Percentiles rank a stretch among this genome's conserved stretches.
Conservation (phyloP, 2,113 vertebrate genomes). For the Gulo gulo region DNA sequence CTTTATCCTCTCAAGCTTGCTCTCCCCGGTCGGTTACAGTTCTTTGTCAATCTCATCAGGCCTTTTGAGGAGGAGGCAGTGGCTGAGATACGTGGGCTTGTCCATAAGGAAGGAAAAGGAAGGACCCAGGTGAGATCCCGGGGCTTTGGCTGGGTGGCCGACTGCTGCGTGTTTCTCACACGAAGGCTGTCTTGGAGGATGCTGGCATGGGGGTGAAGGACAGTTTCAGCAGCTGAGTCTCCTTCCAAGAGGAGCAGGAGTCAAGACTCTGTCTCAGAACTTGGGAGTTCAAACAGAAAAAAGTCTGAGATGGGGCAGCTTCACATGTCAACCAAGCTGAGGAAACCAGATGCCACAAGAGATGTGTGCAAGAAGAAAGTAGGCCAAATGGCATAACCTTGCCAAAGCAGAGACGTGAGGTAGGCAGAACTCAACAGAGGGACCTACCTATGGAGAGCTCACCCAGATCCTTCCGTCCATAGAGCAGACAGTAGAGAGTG, state of each 20-base stretch:
- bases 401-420: not conserved
- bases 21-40: not conserved
- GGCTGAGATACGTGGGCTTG: not conserved
- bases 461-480: not conserved
- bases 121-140: not conserved
- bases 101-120: not conserved
- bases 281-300: not conserved
- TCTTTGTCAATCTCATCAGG: not conserved
- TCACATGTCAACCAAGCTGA: not conserved
- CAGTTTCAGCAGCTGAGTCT: not conserved
- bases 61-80: not conserved
- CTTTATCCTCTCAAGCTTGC: not conserved
- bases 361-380: not conserved
- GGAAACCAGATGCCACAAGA: not conserved
- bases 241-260: not conserved
- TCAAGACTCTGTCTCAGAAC: not conserved
- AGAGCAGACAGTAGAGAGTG: not conserved
- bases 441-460: not conserved
- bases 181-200: not conserved
- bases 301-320: not conserved
- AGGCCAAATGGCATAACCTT: fast-evolving
- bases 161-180: not conserved
- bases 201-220: not conserved
- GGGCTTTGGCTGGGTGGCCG: not conserved
- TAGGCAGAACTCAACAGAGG: not conserved